These are phyloP conservation scores for Ophraella communa DNA, from an alignment of 2,888 invertebrate genomes.

Conservation along the genomic window DNA sequence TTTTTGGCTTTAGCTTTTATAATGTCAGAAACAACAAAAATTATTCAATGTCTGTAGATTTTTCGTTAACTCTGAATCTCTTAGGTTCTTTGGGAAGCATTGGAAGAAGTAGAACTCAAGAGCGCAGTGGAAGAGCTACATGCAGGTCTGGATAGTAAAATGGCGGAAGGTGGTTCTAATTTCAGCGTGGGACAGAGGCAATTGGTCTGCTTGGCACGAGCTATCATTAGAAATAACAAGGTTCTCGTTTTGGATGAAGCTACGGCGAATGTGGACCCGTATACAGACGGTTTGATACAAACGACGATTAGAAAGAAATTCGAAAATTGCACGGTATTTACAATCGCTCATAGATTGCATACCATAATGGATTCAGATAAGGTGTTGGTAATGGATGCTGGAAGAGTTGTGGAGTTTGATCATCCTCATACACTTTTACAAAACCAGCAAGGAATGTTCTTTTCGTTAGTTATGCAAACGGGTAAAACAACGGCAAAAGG, in stretches of 20 bases:
- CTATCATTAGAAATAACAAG: conserved; percentile 58
- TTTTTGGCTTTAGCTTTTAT: no score
- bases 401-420: conserved; percentile 76
- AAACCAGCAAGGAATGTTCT: conserved; percentile 41
- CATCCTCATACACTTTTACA: conserved; percentile 73
- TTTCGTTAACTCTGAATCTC: no score
- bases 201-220: conserved; percentile 71
- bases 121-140: conserved; percentile 59
- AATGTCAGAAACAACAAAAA: no score
- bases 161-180: conserved; percentile 67
- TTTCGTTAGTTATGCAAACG: conserved; percentile 70
- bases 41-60: not conserved
- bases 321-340: conserved; percentile 76
- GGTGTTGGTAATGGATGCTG: conserved; percentile 81
- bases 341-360: conserved; percentile 82
- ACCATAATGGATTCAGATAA: conserved; percentile 87
- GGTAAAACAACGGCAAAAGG: conserved; percentile 58
- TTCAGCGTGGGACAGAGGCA: conserved; percentile 64
- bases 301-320: conserved; percentile 78
- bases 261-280: conserved; percentile 79
- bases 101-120: conserved; percentile 81
- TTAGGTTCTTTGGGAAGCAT: conserved; percentile 76
- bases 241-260: conserved; percentile 67
- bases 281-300: conserved; percentile 79
- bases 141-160: conserved; percentile 57